Evolutionary conservation across 2,113 vertebrate genomes (phyloP).

Genomic region (Hippocampus mohnikei): DNA sequence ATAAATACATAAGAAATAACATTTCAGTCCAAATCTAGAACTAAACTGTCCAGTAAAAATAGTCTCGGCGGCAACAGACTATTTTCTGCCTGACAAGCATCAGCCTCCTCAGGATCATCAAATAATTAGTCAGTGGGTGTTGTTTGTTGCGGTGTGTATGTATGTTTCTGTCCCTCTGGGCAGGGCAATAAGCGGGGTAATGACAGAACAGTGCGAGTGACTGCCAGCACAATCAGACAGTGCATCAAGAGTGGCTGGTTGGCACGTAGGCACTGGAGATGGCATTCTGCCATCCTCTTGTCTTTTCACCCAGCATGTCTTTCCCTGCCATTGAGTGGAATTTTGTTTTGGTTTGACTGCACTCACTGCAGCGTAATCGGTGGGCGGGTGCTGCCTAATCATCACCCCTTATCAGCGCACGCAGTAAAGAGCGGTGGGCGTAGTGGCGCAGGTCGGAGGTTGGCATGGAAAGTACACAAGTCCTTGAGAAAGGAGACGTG

Average conservation of each 20-base stretch:
- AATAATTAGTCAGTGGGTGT: constrained; percentile 37
- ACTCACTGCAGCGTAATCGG: constrained; percentile 43
- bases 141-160: constrained; percentile 20
- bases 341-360: constrained; percentile 62
- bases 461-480: constrained; percentile 32
- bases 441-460: constrained; percentile 19
- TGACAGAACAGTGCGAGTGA: constrained; percentile 25
- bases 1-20: not conserved
- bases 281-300: constrained; percentile 43
- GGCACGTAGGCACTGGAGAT: constrained; percentile 56
- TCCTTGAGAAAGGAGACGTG: constrained; percentile 48
- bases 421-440: constrained; percentile 16
- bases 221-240: constrained; percentile 23
- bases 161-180: constrained; percentile 7
- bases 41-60: not conserved
- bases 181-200: constrained; percentile 21
- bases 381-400: constrained; percentile 54
- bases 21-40: not conserved
- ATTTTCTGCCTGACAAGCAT: constrained; percentile 23
- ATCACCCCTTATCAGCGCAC: constrained; percentile 48
- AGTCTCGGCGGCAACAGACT: constrained; percentile 2
- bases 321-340: constrained; percentile 33
- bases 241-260: constrained; percentile 46
- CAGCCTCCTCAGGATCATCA: constrained; percentile 20
- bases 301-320: constrained; percentile 45